phyloP scores from a whole-genome alignment of 2,888 invertebrate species.

The Timema cristinae region DNA sequence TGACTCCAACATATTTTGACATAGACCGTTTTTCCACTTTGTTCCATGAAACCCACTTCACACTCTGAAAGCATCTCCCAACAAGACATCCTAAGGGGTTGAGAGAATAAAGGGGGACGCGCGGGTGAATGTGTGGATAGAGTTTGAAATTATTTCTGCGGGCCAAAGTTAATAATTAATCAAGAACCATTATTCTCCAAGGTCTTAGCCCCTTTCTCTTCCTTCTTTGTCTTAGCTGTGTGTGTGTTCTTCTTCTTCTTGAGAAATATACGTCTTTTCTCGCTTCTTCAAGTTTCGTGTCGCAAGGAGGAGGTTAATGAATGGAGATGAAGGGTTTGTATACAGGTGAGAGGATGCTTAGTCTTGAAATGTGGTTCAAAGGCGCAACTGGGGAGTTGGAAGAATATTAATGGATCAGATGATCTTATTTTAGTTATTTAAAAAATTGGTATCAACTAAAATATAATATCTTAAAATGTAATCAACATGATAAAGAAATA shows the following conservation, averaged over 20 bases:
- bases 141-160: slow-evolving; percentile 26
- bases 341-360: background rate
- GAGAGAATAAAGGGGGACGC: background rate
- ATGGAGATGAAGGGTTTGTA: background rate
- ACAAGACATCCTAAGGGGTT: slow-evolving; percentile 1
- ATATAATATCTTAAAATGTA: too few relatives aligned
- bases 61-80: background rate
- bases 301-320: slow-evolving; percentile 12
- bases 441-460: too few relatives aligned
- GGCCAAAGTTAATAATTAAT: slow-evolving; percentile 29
- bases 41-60: too few relatives aligned
- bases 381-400: too few relatives aligned
- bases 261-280: slow-evolving; percentile 13
- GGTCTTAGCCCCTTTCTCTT: background rate
- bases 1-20: too few relatives aligned
- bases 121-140: background rate
- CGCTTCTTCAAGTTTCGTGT: slow-evolving; percentile 8
- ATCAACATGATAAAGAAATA: too few relatives aligned
- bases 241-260: slow-evolving; percentile 12
- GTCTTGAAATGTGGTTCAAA: background rate
- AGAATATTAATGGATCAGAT: too few relatives aligned
- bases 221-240: background rate
- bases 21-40: too few relatives aligned
- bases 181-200: slow-evolving; percentile 29
- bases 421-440: too few relatives aligned